Evolutionary conservation across 2,113 vertebrate genomes (phyloP).

Genomic region (Cervus canadensis): DNA sequence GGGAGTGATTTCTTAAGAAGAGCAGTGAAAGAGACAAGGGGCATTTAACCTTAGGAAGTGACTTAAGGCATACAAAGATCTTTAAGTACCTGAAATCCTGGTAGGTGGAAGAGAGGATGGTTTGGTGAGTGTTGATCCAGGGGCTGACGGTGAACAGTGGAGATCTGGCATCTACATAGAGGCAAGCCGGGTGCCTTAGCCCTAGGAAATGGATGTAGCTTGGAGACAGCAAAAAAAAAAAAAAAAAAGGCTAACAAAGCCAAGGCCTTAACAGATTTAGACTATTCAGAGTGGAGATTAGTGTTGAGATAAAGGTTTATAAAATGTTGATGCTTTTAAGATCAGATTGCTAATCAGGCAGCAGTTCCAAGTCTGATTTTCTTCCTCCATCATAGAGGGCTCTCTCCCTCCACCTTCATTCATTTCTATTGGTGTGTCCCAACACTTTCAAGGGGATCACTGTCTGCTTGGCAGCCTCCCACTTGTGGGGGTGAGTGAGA

Average conservation of each 20-base stretch:
- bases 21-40: background rate
- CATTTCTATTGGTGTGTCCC: background rate
- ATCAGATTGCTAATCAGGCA: background rate
- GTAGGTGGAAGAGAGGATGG: background rate
- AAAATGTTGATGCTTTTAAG: background rate
- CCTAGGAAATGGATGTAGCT: background rate
- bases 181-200: background rate
- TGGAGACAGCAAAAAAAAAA: background rate
- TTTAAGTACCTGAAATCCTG: background rate
- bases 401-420: background rate
- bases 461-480: constrained; percentile 7
- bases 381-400: background rate
- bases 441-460: background rate
- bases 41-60: background rate
- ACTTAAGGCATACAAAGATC: background rate
- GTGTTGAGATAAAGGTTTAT: background rate
- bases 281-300: background rate
- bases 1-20: background rate
- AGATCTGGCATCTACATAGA: rapidly evolving
- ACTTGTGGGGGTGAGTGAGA: background rate
- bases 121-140: background rate
- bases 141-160: background rate
- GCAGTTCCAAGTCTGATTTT: background rate
- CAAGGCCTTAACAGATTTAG: background rate
- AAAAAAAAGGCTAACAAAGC: background rate